phyloP scores from a whole-genome alignment of 2,113 vertebrate species.

The Tachysurus fulvidraco region DNA sequence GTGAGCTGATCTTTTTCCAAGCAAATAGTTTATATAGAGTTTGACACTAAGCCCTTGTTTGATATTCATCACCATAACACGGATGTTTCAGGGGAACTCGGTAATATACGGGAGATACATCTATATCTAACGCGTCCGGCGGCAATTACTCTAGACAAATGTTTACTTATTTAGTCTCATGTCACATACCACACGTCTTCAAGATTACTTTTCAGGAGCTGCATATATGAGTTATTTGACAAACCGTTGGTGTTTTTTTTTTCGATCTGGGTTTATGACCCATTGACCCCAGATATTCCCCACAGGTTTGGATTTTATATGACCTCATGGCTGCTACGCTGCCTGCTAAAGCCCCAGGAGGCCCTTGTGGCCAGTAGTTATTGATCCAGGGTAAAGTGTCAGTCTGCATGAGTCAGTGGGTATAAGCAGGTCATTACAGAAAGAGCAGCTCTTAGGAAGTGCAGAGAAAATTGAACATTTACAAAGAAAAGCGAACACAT shows the following conservation, averaged over 20 bases:
- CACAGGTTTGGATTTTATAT: slow-evolving; percentile 26
- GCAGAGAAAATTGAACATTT: slow-evolving; percentile 27
- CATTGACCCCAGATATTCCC: slow-evolving; percentile 28
- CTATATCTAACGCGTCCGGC: slow-evolving; percentile 48
- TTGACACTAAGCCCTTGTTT: slow-evolving; percentile 54
- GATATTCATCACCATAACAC: slow-evolving; percentile 50
- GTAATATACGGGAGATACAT: slow-evolving; percentile 39
- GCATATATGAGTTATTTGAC: not conserved
- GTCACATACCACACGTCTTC: not conserved
- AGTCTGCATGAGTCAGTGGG: slow-evolving; percentile 49
- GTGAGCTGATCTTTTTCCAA: slow-evolving; percentile 41
- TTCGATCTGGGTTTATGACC: slow-evolving; percentile 11
- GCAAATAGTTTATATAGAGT: slow-evolving; percentile 44
- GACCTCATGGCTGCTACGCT: slow-evolving; percentile 20
- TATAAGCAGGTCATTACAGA: slow-evolving; percentile 57
- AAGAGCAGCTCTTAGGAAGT: slow-evolving; percentile 50
- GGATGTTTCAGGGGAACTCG: slow-evolving; percentile 11
- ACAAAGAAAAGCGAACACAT: not conserved
- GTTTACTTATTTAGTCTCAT: slow-evolving; percentile 17
- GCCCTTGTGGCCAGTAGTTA: slow-evolving; percentile 39
- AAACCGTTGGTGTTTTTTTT: slow-evolving; percentile 31
- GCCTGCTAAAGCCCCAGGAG: slow-evolving; percentile 42
- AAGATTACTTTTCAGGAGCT: not conserved
- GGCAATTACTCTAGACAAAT: slow-evolving; percentile 13
- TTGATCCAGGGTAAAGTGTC: slow-evolving; percentile 58